These are phyloP conservation scores for Sebastiscus albofasciatus DNA, from an alignment of 2,797 vertebrate genomes.

Conservation along the genomic window DNA sequence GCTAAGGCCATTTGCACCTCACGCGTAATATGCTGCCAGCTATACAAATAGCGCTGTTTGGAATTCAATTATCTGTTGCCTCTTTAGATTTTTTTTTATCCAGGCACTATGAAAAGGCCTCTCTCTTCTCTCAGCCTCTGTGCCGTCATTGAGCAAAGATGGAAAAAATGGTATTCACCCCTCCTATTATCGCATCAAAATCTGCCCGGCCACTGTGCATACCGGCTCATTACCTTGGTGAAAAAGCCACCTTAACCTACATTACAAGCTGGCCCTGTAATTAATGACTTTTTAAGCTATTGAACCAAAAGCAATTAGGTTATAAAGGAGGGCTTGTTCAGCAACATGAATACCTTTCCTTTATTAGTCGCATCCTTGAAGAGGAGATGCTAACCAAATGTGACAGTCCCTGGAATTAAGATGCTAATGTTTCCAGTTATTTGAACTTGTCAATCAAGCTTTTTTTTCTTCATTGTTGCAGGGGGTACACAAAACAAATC, in stretches of 20 bases:
- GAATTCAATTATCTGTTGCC: conserved; percentile 77
- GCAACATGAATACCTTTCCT: conserved; percentile 77
- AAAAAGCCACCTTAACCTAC: conserved; percentile 84
- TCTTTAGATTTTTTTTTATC: conserved; percentile 44
- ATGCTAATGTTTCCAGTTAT: conserved; percentile 78
- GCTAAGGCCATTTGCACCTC: conserved; percentile 74
- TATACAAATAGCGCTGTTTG: conserved; percentile 76
- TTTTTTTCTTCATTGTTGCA: conserved; percentile 37
- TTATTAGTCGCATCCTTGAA: conserved; percentile 82
- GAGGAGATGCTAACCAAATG: conserved; percentile 77
- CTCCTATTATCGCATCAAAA: conserved; percentile 83
- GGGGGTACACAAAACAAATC: conserved; percentile 41
- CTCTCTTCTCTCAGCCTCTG: conserved; percentile 58
- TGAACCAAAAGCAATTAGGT: conserved; percentile 86
- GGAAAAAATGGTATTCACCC: conserved; percentile 70
- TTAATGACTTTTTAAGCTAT: conserved; percentile 88
- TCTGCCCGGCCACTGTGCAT: conserved; percentile 64
- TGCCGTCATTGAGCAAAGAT: conserved; percentile 65
- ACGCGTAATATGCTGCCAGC: conserved; percentile 68
- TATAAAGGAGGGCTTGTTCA: conserved; percentile 83
- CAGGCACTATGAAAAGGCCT: conserved; percentile 62
- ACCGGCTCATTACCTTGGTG: conserved; percentile 81
- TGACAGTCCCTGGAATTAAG: conserved; percentile 79
- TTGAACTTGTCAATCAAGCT: conserved; percentile 79
- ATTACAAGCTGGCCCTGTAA: conserved; percentile 82